phyloP scores from a whole-genome alignment of 2,113 vertebrate species.

The Muscicapa adusta region DNA sequence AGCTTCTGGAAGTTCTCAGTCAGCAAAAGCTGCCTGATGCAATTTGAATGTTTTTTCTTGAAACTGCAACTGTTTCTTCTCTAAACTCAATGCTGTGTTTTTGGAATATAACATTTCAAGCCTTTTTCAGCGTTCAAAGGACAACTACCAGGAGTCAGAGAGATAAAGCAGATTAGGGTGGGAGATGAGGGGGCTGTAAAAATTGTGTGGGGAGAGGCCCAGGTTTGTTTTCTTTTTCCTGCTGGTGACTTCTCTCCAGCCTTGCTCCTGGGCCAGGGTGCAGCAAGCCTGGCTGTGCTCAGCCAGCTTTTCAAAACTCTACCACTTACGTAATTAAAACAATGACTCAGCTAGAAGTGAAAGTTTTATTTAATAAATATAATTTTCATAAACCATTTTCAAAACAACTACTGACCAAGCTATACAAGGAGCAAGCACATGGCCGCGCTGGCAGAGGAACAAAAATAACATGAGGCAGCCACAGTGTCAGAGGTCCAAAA shows the following conservation, averaged over 20 bases:
- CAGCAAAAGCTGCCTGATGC: background rate
- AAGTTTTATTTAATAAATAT: constrained; percentile 88
- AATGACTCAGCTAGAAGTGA: constrained; percentile 11
- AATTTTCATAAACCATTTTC: constrained; percentile 76
- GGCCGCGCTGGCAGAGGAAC: background rate
- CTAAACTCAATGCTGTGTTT: rapidly evolving
- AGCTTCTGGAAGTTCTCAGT: too few species aligned
- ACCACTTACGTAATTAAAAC: background rate
- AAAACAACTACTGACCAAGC: constrained; percentile 71
- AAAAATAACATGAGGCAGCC: constrained; percentile 32
- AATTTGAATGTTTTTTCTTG: background rate
- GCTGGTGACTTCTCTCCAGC: background rate
- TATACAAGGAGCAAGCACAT: constrained; percentile 55
- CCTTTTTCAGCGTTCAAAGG: background rate
- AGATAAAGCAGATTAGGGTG: background rate
- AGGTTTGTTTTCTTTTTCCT: background rate
- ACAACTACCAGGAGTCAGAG: background rate
- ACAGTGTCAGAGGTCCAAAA: constrained; percentile 62
- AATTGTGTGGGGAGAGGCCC: too few species aligned
- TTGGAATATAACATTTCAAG: background rate
- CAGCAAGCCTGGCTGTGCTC: background rate
- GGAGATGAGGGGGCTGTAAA: background rate
- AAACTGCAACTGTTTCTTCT: background rate
- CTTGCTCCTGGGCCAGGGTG: background rate
- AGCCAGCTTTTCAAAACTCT: background rate